Percentiles rank a stretch among this genome's conserved stretches.
phyloP scores from a whole-genome alignment of 2,888 invertebrate genomes.

The Dolichomitus sp. region DNA sequence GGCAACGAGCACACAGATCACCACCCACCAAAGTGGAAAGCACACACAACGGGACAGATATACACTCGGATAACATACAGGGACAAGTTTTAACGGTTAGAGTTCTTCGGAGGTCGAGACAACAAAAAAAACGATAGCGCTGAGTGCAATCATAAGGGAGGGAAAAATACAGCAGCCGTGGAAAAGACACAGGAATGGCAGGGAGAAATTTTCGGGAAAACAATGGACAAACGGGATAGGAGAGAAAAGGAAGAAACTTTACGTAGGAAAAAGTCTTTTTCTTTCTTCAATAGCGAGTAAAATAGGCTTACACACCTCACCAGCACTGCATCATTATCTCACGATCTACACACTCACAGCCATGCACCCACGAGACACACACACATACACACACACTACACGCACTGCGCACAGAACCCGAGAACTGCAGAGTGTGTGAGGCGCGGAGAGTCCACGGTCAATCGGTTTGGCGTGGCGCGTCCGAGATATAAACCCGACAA shows the following conservation, averaged over 20 bases:
- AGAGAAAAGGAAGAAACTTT: background rate
- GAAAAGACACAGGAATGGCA: no score
- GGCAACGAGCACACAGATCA: slow-evolving; percentile 24
- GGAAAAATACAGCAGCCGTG: no score
- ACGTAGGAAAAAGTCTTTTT: background rate
- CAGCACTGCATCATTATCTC: slow-evolving; percentile 12
- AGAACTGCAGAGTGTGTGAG: slow-evolving; percentile 6
- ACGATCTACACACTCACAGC: slow-evolving; percentile 13
- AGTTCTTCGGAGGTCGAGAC: no score
- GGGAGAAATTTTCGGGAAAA: no score
- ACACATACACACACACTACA: background rate
- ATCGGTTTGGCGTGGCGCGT: slow-evolving; percentile 28
- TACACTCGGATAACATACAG: no score
- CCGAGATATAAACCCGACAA: slow-evolving; percentile 18
- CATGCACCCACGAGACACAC: background rate
- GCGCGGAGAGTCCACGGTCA: slow-evolving; percentile 12
- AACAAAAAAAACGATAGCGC: no score
- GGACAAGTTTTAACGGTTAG: no score
- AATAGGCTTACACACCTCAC: slow-evolving; percentile 8
- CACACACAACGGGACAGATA: background rate
- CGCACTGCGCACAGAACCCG: background rate
- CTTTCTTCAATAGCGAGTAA: background rate
- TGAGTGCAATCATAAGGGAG: no score
- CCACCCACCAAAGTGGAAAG: background rate
- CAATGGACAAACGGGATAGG: background rate